Conservation (phyloP, 2,797 vertebrate genomes). For the Yasuhikotakia modesta region DNA sequence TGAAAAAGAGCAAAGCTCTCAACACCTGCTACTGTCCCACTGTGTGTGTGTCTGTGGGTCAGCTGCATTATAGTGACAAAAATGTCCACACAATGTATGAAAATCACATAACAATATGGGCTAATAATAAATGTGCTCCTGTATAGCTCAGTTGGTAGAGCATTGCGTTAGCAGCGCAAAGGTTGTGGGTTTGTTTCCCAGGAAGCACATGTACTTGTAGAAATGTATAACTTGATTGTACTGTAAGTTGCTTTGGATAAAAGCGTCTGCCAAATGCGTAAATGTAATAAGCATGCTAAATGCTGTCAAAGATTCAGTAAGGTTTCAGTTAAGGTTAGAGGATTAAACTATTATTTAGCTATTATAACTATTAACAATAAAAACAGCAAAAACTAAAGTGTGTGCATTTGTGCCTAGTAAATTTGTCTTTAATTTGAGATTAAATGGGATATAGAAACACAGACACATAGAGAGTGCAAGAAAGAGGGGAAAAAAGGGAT, state of each 20-base stretch:
- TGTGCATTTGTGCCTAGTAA: constrained; percentile 20
- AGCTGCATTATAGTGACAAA: background rate
- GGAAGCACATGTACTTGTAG: too few species aligned
- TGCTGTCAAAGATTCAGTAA: background rate
- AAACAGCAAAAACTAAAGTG: background rate
- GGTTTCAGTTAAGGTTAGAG: background rate
- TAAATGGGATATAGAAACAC: background rate
- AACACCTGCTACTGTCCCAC: constrained; percentile 45
- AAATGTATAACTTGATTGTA: too few species aligned
- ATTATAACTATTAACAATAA: too few species aligned
- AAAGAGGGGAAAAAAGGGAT: constrained; percentile 9
- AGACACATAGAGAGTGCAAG: background rate
- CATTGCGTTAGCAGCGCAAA: too few species aligned
- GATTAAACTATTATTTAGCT: background rate
- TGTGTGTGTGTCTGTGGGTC: constrained; percentile 6
- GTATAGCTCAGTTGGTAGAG: too few species aligned
- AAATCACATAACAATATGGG: background rate
- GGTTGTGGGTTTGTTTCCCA: too few species aligned
- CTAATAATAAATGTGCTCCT: too few species aligned
- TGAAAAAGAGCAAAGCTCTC: constrained; percentile 22
- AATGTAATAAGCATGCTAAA: background rate
- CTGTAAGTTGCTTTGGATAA: too few species aligned
- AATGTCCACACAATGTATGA: background rate
- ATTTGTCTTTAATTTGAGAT: too few species aligned
- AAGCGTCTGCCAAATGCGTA: too few species aligned